These are phyloP conservation scores for Myopa testacea DNA, from an alignment of 2,888 invertebrate species.

Conservation along the genomic window DNA sequence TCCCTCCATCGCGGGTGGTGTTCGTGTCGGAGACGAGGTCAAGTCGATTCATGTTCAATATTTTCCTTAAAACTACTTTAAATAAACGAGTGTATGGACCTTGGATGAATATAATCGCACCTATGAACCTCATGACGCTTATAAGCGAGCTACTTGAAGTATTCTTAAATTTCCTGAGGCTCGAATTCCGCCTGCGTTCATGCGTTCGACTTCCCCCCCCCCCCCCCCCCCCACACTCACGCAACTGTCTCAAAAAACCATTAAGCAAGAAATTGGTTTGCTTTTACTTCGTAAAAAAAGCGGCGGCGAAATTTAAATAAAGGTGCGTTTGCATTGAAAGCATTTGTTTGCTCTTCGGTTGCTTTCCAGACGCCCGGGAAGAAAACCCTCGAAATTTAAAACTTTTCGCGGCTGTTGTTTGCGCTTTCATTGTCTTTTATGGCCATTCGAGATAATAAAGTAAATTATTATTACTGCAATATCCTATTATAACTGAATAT, in stretches of 20 bases:
- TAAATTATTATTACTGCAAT: slow-evolving; percentile 67
- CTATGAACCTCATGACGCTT: too few relatives aligned
- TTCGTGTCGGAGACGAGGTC: too few relatives aligned
- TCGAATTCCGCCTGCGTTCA: too few relatives aligned
- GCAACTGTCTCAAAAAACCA: slow-evolving; percentile 65
- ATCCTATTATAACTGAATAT: slow-evolving; percentile 46
- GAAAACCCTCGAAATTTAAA: slow-evolving; percentile 37
- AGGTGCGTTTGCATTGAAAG: slow-evolving; percentile 54
- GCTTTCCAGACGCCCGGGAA: neutral
- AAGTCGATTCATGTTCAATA: too few relatives aligned
- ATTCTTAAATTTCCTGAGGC: too few relatives aligned
- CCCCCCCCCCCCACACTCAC: slow-evolving; percentile 47
- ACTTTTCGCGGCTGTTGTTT: slow-evolving; percentile 1
- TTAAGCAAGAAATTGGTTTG: slow-evolving; percentile 52
- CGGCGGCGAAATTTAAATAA: slow-evolving; percentile 58
- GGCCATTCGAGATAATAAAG: slow-evolving; percentile 66
- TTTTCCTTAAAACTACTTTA: too few relatives aligned
- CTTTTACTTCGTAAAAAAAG: slow-evolving; percentile 23
- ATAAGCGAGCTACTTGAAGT: too few relatives aligned
- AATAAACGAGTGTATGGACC: too few relatives aligned
- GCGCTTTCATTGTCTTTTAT: slow-evolving; percentile 52
- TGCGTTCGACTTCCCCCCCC: too few relatives aligned
- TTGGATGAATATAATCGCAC: too few relatives aligned
- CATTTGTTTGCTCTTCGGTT: slow-evolving; percentile 11
- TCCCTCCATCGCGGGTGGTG: too few relatives aligned